Base-by-base conservation (phyloP, 37 sponge, comb jelly and placozoan genomes). In the Cliona cf. orientalis region DNA sequence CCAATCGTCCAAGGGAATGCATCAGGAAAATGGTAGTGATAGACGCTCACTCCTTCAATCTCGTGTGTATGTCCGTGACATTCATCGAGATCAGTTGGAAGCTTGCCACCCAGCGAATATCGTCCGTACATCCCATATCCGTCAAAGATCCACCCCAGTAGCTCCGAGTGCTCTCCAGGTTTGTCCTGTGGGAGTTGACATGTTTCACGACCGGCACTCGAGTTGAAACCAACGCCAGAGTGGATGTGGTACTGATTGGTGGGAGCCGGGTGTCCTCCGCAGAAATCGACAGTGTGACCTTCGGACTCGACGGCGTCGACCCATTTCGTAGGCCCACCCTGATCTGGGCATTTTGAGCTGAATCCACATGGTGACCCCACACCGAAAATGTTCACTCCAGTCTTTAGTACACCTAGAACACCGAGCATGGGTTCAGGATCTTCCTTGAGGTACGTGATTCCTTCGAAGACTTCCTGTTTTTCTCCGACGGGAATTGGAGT, bases 231-330 rank as follows among this genome's bases (percentile, higher is more conserved):
- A 2, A 73, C 14, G 0, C 74, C 79, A 11, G 78, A 71, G 75
- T 91, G 91, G 59, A 91, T 60, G 66, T 91, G 91, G 45, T 91
- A 91, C 26, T 66, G 33, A 35, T 32, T 11, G 0, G 22, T 75
- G 31, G 91, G 91, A 28, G 58, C 74, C 28, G 91, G 69, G 58
- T 91, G 91, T 0, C 91, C 87, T 2, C 83, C 91, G 65, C 91
- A 91, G 12, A 17, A 9, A 59, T 91, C 91, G 0, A 72, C 63
- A 21, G 91, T 91, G 62, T 86, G 91, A 3, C 91, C 91, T 55
- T 91, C 91, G 1, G 91, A 81, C 25, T 82, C 84, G 33, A 91
- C 91, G 26, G 91, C 91, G 73, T 91, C 91, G 0, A 91, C 91
- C 28, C 72, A 91, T 5, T 66, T 60, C 2, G 79, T 80, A 0